Evolutionary conservation across 1,140 invertebrate genomes (phyloP), one percentile per base, ranked within the genome.

Genomic region (Macrotrachela quadricornifera): DNA sequence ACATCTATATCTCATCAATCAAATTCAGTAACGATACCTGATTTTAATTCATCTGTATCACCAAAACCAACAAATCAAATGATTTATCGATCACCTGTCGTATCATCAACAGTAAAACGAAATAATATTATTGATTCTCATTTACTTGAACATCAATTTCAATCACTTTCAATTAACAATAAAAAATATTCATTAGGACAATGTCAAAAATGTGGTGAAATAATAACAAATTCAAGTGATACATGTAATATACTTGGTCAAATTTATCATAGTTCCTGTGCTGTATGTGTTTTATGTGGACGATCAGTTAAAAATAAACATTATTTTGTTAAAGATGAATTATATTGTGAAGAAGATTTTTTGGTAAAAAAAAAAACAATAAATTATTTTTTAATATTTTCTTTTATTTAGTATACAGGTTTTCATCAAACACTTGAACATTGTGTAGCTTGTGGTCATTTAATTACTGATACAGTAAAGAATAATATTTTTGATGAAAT

Each of bases 181-280:
- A 30, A 2, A 14, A 11, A 30, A 30, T 30, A 30, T 30, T 30
- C 21, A 4, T 4, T 30, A 4, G 21, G 21, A 4, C 21, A 49
- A 40, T 70, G 68, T 56, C 60, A 55, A 64, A 87, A 82, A 11
- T 94, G 90, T 71, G 81, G 82, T 18, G 84, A 90, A 59, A 87
- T 87, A 70, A 87, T 96, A 1, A 4, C 8, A 8, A 85, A 91
- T 65, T 90, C 90, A 6, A 95, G 90, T 66, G 87, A 95, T 66
- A 90, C 90, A 1, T 95, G 95, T 90, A 87, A 87, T n/a, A 91
- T 92, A 64, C 74, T 95, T 1, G 95, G 94, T 68, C 90, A 95
- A 65, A 92, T 87, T 8, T 86, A 85, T 70, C 95, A 90, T 69
- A 95, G 95, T 67, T 86, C 92, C 59, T 96, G 91, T 69, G 92